Evolutionary conservation across 2,113 vertebrate species (phyloP).

Genomic region (Monopterus albus): DNA sequence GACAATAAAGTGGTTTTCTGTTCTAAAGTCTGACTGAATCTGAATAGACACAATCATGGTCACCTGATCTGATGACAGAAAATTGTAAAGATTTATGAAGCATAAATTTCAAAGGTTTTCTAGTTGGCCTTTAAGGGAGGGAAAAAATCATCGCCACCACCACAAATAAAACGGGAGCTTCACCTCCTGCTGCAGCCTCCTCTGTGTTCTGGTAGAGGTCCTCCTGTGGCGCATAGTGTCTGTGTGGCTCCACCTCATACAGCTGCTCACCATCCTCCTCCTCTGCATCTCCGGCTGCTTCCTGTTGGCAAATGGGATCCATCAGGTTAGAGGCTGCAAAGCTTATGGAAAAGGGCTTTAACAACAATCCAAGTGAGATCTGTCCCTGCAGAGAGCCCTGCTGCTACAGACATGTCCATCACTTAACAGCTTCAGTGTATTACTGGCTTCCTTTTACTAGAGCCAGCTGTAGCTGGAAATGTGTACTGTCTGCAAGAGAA

Average conservation of each 20-base stretch:
- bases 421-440: too few species aligned
- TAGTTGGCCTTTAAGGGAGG: too few species aligned
- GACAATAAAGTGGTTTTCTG: too few species aligned
- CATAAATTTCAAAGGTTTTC: too few species aligned
- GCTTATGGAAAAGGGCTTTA: background rate
- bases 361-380: background rate
- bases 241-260: slow-evolving; percentile 54
- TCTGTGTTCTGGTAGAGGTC: slow-evolving; percentile 85
- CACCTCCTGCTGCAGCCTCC: slow-evolving; percentile 72
- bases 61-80: too few species aligned
- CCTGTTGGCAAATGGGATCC: background rate
- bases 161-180: background rate
- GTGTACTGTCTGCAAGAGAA: too few species aligned
- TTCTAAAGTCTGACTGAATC: too few species aligned
- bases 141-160: background rate
- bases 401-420: too few species aligned
- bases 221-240: slow-evolving; percentile 59
- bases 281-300: accelerated
- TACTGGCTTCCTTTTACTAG: too few species aligned
- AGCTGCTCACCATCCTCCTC: slow-evolving; percentile 58
- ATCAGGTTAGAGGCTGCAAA: background rate
- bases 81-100: too few species aligned
- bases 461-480: too few species aligned
- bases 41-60: too few species aligned
- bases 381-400: background rate